These are phyloP conservation scores for Amphiduros pacificus DNA, from an alignment of 2,888 invertebrate species.

Conservation along the genomic window DNA sequence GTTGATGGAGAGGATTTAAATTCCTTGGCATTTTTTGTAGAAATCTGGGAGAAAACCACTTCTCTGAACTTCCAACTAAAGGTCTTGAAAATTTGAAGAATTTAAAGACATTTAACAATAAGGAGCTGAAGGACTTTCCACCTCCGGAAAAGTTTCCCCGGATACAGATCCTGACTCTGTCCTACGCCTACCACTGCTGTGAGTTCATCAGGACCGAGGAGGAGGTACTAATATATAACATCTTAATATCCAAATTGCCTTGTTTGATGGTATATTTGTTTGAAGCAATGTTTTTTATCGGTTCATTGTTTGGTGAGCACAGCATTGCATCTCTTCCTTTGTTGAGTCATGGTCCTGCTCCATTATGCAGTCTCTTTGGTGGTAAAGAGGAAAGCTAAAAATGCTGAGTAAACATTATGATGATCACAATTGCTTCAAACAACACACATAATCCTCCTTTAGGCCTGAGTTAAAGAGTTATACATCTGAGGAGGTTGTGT, in stretches of 20 bases:
- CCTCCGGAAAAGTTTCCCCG: slow-evolving; percentile 82
- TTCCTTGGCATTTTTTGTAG: slow-evolving; percentile 61
- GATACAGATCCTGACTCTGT: slow-evolving; percentile 81
- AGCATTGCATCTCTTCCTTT: no score
- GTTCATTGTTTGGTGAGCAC: no score
- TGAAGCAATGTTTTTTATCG: no score
- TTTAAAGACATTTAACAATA: slow-evolving; percentile 91
- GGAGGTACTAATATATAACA: slow-evolving; percentile 3
- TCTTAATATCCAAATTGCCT: background rate
- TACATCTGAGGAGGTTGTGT: no score
- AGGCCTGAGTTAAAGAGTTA: no score
- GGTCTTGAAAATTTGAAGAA: slow-evolving; percentile 81
- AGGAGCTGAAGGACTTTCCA: slow-evolving; percentile 82
- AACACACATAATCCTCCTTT: no score
- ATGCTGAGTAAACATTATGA: no score
- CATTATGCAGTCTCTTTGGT: no score
- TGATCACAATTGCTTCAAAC: no score
- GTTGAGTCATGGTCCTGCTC: no score
- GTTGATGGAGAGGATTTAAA: background rate
- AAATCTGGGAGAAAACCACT: slow-evolving; percentile 86
- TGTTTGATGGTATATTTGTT: background rate
- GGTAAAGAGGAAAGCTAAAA: no score
- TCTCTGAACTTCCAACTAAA: slow-evolving; percentile 78
- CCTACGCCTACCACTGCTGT: slow-evolving; percentile 97
- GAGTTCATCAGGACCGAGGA: slow-evolving; percentile 60